Evolutionary conservation across 2,797 vertebrate genomes (phyloP).

Genomic region (Sebastes minor): DNA sequence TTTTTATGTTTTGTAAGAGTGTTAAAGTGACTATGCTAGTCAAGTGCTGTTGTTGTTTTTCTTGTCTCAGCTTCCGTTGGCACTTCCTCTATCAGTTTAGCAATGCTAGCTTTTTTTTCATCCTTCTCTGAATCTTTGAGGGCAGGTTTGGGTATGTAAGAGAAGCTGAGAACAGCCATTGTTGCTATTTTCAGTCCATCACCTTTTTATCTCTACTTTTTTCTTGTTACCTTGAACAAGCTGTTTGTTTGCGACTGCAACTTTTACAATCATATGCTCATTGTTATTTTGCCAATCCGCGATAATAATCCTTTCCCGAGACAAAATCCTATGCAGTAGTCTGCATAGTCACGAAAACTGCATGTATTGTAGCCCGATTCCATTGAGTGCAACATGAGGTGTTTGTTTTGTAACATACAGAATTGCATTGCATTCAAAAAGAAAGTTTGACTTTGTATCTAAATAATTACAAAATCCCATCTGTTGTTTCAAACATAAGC

Average conservation of each 20-base stretch:
- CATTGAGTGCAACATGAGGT: background rate
- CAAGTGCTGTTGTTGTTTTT: slow-evolving; percentile 84
- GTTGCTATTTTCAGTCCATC: background rate
- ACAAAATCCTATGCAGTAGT: background rate
- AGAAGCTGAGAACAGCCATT: slow-evolving; percentile 29
- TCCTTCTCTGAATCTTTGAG: background rate
- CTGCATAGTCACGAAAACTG: background rate
- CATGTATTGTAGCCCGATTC: background rate
- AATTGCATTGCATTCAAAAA: background rate
- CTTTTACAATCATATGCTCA: background rate
- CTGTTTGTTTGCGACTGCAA: background rate
- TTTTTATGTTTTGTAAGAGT: slow-evolving; percentile 92
- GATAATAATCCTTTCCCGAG: background rate
- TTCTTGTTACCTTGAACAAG: background rate
- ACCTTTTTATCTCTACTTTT: background rate
- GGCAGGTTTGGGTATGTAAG: background rate
- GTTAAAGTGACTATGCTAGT: slow-evolving; percentile 89
- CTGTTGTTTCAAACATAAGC: background rate
- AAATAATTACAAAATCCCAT: background rate
- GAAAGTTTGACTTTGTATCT: background rate
- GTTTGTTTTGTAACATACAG: background rate
- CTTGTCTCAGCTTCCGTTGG: slow-evolving; percentile 77
- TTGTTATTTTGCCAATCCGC: background rate
- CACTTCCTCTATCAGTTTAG: slow-evolving; percentile 51
- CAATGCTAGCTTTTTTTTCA: slow-evolving; percentile 70